phyloP scores from a whole-genome alignment of 2,888 invertebrate species.

The Nomada lathburiana region DNA sequence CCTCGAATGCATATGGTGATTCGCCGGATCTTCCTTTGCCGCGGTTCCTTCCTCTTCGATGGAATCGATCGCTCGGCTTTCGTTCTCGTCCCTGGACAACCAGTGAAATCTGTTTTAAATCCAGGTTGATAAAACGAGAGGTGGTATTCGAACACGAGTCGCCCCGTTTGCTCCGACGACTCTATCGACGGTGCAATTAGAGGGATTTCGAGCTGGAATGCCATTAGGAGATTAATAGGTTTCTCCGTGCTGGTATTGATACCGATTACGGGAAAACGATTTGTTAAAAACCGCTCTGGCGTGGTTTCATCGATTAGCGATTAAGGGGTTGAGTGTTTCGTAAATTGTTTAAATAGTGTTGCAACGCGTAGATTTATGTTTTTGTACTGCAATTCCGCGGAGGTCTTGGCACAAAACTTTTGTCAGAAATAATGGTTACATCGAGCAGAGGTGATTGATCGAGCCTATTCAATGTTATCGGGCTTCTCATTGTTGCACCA shows the following conservation, averaged over 20 bases:
- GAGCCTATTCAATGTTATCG: too few relatives aligned
- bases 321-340: background rate
- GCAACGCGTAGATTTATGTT: background rate
- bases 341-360: background rate
- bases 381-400: too few relatives aligned
- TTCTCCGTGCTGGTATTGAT: background rate
- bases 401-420: background rate
- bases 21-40: constrained; percentile 23
- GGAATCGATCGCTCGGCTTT: constrained; percentile 38
- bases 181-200: constrained; percentile 8
- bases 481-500: too few relatives aligned
- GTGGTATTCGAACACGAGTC: background rate
- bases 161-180: background rate
- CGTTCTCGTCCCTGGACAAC: background rate
- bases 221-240: constrained; percentile 14
- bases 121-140: background rate
- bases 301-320: background rate
- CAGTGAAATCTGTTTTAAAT: constrained; percentile 36
- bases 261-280: background rate
- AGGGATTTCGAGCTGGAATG: background rate
- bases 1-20: constrained; percentile 51
- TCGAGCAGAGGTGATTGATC: background rate
- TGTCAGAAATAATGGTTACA: background rate
- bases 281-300: background rate
- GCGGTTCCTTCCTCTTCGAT: background rate